Evolutionary conservation across 2,888 invertebrate species (phyloP), one percentile per base, ranked within the genome.

Genomic region (Thumatha senex): DNA sequence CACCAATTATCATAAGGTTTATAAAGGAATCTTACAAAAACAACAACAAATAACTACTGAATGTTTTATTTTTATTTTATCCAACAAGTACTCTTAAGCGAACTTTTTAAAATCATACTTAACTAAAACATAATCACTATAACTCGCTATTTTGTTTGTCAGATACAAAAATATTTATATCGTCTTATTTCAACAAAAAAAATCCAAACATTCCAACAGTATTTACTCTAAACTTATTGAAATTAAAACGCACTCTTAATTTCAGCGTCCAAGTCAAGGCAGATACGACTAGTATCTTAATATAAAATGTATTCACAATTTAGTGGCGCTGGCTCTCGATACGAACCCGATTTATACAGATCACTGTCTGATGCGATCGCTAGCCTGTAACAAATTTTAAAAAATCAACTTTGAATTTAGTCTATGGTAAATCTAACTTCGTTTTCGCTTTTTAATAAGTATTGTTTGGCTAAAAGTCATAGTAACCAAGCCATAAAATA

Each of bases 11-110:
- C 5, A 24, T 24, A 5, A 24, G 5, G 18, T 4, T 24, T n/a
- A n/a, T n/a, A n/a, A 24, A 5, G 18, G 18, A 4, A 24, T 24
- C 3, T 24, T 24, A 24, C 18, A 24, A 24, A 24, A 24, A 24
- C 18, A 24, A n/a, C n/a, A 58, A 60, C 56, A 43, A 73, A 74
- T 58, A 86, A 83, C 86, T 86, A 87, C 86, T 81, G 84, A 84
- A 86, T 85, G 82, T 87, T 89, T 87, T 84, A 86, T n/a, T 89
- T 89, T 87, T 84, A 86, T 89, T 82, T 83, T 80, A 82, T 89
- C 84, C 87, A 89, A 89, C 88, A 87, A 86, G 80, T 86, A 87
- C 82, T 86, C 84, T 88, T 89, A 89, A 86, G 89, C 86, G 71
- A 64, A 82, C 82, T 69, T 84, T 84, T 85, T 82, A 82, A 24